These are phyloP conservation scores for Marcusenius ussheri DNA, from an alignment of 2,113 vertebrate genomes.

Conservation along the genomic window DNA sequence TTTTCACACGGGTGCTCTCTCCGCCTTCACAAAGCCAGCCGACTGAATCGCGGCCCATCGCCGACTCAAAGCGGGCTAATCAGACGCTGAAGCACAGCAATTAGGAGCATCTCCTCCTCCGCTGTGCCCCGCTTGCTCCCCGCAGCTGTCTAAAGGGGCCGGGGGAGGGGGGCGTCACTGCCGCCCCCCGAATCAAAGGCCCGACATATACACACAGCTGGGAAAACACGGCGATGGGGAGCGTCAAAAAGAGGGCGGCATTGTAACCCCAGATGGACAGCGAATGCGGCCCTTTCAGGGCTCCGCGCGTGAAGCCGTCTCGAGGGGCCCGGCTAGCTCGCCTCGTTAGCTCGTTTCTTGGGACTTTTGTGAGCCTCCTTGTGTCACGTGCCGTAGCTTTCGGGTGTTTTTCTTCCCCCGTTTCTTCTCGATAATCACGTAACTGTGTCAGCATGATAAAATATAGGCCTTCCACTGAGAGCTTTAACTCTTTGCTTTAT, in stretches of 20 bases:
- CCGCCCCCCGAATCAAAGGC: constrained; percentile 44
- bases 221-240: constrained; percentile 31
- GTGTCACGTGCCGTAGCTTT: neutral
- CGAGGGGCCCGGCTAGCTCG: constrained; percentile 24
- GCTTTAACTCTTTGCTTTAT: constrained; percentile 6
- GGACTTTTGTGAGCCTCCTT: neutral
- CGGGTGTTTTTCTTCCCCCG: neutral
- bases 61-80: constrained; percentile 69
- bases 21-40: constrained; percentile 57
- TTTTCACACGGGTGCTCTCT: constrained; percentile 24
- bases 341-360: neutral
- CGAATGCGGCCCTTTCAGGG: constrained; percentile 40
- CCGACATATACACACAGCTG: constrained; percentile 55
- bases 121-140: constrained; percentile 36
- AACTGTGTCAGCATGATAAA: neutral
- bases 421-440: neutral
- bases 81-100: constrained; percentile 65
- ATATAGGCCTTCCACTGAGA: neutral
- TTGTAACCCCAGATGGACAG: constrained; percentile 58
- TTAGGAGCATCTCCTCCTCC: constrained; percentile 62
- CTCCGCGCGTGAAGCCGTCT: neutral
- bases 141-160: constrained; percentile 51
- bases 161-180: neutral
- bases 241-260: constrained; percentile 44
- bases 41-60: constrained; percentile 64